Conservation (phyloP, 2,113 vertebrate species). For the Sebastes fasciatus region DNA sequence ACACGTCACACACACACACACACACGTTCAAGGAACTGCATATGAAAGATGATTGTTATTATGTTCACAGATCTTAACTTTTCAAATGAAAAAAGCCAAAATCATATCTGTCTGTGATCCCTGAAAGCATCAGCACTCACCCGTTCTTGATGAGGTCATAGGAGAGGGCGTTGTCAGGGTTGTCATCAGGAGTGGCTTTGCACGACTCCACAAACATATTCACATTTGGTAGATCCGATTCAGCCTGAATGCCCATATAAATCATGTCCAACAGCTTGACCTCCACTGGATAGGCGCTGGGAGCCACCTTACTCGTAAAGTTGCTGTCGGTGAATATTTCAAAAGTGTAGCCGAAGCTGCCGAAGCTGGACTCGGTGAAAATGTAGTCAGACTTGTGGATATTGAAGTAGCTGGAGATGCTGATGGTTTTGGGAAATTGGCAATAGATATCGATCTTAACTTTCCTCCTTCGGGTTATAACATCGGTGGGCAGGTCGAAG, state of each 20-base stretch:
- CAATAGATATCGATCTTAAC: conserved; percentile 80
- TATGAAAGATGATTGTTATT: neutral
- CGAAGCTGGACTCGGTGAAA: conserved; percentile 81
- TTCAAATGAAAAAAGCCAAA: neutral
- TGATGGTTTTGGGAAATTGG: conserved; percentile 78
- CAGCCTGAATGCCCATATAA: conserved; percentile 78
- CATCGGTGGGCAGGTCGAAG: conserved; percentile 39
- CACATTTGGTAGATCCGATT: conserved; percentile 70
- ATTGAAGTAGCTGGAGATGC: conserved; percentile 70
- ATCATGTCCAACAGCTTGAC: conserved; percentile 72
- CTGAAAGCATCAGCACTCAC: conserved; percentile 52
- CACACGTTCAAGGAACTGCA: neutral
- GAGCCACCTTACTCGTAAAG: conserved; percentile 56
- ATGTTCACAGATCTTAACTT: neutral
- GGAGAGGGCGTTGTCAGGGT: conserved; percentile 68
- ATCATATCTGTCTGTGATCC: neutral
- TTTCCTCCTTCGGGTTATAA: conserved; percentile 68
- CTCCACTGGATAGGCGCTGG: conserved; percentile 76
- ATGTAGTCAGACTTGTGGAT: conserved; percentile 76
- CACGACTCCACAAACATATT: conserved; percentile 83
- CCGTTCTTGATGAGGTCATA: conserved; percentile 81
- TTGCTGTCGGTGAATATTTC: conserved; percentile 70
- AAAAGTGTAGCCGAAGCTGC: conserved; percentile 82
- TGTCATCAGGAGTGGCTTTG: conserved; percentile 80
- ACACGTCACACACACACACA: neutral